A percentile compares a stretch with the other conserved stretches of the same genome.
Conservation (phyloP, 2,113 vertebrate genomes). For the Turnix velox region DNA sequence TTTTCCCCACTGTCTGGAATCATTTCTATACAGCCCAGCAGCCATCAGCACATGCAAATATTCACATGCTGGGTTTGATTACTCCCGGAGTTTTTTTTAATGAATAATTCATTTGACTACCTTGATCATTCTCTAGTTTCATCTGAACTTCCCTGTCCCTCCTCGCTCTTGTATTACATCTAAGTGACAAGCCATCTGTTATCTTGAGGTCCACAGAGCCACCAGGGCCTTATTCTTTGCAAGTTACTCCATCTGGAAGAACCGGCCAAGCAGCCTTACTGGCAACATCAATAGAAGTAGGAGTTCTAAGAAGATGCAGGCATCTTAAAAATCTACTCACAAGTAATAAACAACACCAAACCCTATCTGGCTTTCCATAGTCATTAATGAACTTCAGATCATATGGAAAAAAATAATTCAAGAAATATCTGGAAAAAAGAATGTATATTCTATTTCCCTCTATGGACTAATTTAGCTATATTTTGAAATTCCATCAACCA, state of each 20-base stretch:
- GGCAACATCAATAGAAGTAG: neutral
- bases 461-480: neutral
- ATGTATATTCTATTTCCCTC: neutral
- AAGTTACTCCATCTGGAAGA: neutral
- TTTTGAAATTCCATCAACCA: neutral
- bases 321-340: neutral
- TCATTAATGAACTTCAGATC: neutral
- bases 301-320: neutral
- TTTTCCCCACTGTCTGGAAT: neutral
- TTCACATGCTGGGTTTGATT: slow-evolving; percentile 27
- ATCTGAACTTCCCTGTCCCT: neutral
- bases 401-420: neutral
- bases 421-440: neutral
- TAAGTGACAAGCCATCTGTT: slow-evolving; percentile 46
- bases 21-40: neutral
- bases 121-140: slow-evolving; percentile 38
- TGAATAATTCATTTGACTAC: slow-evolving; percentile 59
- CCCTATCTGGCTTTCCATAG: neutral
- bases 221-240: neutral
- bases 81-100: slow-evolving; percentile 12
- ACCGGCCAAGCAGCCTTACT: neutral
- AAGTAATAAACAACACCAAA: neutral
- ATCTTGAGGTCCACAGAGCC: neutral
- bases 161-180: slow-evolving; percentile 42
- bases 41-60: neutral